These are phyloP conservation scores for Zhuqinia jingwanae DNA, from an alignment of 2,888 invertebrate genomes.

Conservation along the genomic window DNA sequence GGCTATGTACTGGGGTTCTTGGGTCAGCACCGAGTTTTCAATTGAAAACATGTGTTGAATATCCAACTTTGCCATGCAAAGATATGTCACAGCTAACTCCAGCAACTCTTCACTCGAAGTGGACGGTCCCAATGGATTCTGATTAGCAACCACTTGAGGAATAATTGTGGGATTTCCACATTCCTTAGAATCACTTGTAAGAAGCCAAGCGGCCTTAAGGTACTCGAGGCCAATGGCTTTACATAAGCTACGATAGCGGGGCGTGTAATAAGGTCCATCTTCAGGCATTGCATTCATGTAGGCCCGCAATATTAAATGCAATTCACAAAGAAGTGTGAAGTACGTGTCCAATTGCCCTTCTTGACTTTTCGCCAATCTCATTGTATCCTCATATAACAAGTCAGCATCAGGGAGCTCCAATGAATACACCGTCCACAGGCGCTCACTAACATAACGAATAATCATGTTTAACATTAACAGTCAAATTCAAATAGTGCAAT, in stretches of 20 bases:
- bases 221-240: conserved; percentile 76
- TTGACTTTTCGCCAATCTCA: conserved; percentile 86
- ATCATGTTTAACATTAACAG: no score
- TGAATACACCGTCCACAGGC: conserved; percentile 88
- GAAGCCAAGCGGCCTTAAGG: conserved; percentile 64
- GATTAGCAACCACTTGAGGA: conserved; percentile 10
- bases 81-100: conserved; percentile 77
- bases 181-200: conserved; percentile 40
- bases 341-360: conserved; percentile 86
- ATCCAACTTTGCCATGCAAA: conserved; percentile 74
- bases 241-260: conserved; percentile 72
- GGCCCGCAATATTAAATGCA: conserved; percentile 85
- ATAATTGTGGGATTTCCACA: conserved; percentile 7
- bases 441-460: conserved; percentile 71
- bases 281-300: conserved; percentile 75
- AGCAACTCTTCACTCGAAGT: conserved; percentile 71
- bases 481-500: no score
- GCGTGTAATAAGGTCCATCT: conserved; percentile 49
- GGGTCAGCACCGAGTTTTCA: conserved; percentile 69
- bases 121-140: conserved; percentile 11
- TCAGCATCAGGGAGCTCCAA: conserved; percentile 85
- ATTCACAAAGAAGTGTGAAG: conserved; percentile 87
- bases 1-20: conserved; percentile 73
- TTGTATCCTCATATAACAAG: conserved; percentile 87
- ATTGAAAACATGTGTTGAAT: conserved; percentile 75